phyloP scores from a whole-genome alignment of 2,113 vertebrate species.

The Malurus elegans region DNA sequence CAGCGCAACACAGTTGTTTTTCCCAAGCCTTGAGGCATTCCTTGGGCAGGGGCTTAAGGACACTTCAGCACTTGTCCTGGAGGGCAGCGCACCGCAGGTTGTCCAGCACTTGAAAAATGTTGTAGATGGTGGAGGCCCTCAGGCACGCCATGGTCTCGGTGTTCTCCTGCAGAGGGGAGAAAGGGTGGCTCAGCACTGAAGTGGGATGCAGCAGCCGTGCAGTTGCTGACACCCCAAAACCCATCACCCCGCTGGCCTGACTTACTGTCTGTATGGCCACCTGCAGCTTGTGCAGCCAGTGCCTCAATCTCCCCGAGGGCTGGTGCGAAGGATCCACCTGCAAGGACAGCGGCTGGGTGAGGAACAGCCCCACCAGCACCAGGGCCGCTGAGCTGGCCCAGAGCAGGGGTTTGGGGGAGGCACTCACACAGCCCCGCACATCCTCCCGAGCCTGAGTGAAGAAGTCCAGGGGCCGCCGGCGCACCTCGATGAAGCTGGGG shows the following conservation, averaged over 20 bases:
- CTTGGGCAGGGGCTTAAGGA: rapidly evolving
- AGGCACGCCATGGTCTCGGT: background rate
- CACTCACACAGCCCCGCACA: constrained; percentile 30
- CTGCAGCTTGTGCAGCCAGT: constrained; percentile 38
- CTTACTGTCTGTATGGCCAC: background rate
- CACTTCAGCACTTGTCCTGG: background rate
- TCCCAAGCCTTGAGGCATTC: rapidly evolving
- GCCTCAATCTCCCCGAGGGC: background rate
- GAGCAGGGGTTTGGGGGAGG: too few species aligned
- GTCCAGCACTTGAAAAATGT: background rate
- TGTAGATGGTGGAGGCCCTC: background rate
- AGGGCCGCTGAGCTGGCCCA: rapidly evolving
- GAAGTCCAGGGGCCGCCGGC: background rate
- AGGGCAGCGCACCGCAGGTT: background rate
- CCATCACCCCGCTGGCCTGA: rapidly evolving
- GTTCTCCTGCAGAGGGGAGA: background rate
- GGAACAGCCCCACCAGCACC: rapidly evolving
- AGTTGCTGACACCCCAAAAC: rapidly evolving
- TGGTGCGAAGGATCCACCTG: background rate
- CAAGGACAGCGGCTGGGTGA: rapidly evolving
- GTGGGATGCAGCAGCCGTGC: rapidly evolving
- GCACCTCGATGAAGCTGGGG: background rate
- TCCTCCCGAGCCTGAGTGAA: background rate
- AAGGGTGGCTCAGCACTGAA: rapidly evolving
- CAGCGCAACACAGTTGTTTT: rapidly evolving